phyloP scores from a whole-genome alignment of 2,888 invertebrate genomes.

The Fragum fragum region DNA sequence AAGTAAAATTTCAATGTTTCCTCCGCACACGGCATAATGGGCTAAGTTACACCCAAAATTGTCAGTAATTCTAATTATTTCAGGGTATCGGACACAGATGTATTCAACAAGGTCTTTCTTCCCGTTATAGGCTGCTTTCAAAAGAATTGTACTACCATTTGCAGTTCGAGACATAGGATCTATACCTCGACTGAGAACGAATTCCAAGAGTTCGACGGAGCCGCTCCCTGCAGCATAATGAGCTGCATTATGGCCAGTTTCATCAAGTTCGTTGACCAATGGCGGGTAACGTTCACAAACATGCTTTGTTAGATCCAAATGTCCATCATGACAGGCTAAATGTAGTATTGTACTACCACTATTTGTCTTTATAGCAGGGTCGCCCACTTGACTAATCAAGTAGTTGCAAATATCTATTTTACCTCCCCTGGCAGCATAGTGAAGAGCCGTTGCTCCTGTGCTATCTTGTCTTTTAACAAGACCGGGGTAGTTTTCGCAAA shows the following conservation, averaged over 20 bases:
- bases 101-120: constrained; percentile 46
- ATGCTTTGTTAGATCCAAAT: constrained; percentile 42
- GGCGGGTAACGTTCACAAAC: constrained; percentile 50
- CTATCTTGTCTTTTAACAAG: constrained; percentile 38
- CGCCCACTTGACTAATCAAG: constrained; percentile 34
- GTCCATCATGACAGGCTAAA: constrained; percentile 55
- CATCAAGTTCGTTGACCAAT: constrained; percentile 37
- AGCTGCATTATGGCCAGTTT: constrained; percentile 48
- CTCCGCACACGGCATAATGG: constrained; percentile 58
- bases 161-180: constrained; percentile 44
- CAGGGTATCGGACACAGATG: constrained; percentile 33
- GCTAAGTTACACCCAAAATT: constrained; percentile 53
- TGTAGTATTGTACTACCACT: constrained; percentile 52
- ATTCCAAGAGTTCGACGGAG: constrained; percentile 43
- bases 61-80: constrained; percentile 40
- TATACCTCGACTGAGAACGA: constrained; percentile 39
- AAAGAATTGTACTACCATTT: constrained; percentile 52
- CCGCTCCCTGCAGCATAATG: constrained; percentile 63
- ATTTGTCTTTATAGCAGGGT: constrained; percentile 38
- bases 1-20: constrained; percentile 42
- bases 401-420: constrained; percentile 37
- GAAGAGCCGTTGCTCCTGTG: constrained; percentile 43
- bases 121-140: constrained; percentile 60
- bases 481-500: constrained; percentile 37
- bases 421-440: constrained; percentile 64